Conservation (phyloP, 2,888 invertebrate species). For the Candidula unifasciata region DNA sequence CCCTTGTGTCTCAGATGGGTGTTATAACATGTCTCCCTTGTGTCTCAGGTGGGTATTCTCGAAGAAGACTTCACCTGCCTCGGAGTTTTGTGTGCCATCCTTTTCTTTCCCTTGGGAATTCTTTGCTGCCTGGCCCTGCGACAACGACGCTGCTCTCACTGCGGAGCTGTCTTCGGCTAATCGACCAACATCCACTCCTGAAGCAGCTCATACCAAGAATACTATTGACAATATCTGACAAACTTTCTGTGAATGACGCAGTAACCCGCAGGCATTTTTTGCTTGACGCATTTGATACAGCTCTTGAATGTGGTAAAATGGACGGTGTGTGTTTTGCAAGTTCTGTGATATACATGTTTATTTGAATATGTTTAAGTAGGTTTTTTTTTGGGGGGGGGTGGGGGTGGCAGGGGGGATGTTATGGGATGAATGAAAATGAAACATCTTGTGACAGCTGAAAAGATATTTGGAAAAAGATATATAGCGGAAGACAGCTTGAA, state of each 20-base stretch:
- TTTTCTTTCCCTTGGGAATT: slow-evolving; percentile 91
- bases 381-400: neutral
- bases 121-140: slow-evolving; percentile 90
- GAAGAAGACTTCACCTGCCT: slow-evolving; percentile 92
- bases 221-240: neutral
- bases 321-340: neutral
- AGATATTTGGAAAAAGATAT: too few relatives aligned
- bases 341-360: slow-evolving; percentile 3
- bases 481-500: too few relatives aligned
- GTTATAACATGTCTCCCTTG: too few relatives aligned
- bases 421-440: too few relatives aligned
- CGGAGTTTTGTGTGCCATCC: slow-evolving; percentile 89
- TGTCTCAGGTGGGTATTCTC: slow-evolving; percentile 84
- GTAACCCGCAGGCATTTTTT: too few relatives aligned
- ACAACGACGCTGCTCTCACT: slow-evolving; percentile 90
- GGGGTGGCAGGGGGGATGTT: neutral
- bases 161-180: slow-evolving; percentile 87
- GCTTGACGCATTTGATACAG: too few relatives aligned
- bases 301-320: too few relatives aligned
- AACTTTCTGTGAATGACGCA: too few relatives aligned
- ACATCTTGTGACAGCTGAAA: too few relatives aligned
- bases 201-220: neutral
- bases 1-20: too few relatives aligned
- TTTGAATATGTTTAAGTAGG: neutral
- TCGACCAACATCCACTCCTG: neutral